These are phyloP conservation scores for Orthosia gracilis DNA, from an alignment of 2,888 invertebrate genomes.

Conservation along the genomic window DNA sequence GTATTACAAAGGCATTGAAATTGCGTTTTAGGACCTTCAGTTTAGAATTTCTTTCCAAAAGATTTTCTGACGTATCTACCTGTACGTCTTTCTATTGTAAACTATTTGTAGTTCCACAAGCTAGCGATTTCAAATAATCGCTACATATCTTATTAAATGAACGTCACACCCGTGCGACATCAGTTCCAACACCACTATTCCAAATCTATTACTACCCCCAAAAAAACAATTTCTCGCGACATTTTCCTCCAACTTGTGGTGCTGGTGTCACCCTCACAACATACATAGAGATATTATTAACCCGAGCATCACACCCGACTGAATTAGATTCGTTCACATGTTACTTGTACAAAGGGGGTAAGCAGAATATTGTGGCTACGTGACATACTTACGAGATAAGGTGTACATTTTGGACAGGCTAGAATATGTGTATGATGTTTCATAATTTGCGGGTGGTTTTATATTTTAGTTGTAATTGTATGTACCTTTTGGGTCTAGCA, in stretches of 20 bases:
- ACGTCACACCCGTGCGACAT: background rate
- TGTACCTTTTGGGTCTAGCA: no score
- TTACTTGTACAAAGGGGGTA: slow-evolving; percentile 13
- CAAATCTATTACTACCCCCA: background rate
- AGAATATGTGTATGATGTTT: slow-evolving; percentile 20
- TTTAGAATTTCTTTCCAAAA: no score
- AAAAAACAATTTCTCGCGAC: slow-evolving; percentile 2
- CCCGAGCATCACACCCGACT: slow-evolving; percentile 20
- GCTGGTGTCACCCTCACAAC: slow-evolving; percentile 5
- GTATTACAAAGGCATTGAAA: no score
- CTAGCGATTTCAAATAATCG: background rate
- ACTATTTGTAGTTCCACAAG: no score
- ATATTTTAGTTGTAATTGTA: background rate
- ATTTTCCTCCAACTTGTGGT: background rate
- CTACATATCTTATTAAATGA: background rate
- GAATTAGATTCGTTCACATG: slow-evolving; percentile 52
- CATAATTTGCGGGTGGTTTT: slow-evolving; percentile 8
- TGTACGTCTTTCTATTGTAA: no score
- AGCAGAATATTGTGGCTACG: slow-evolving; percentile 23
- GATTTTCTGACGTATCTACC: no score
- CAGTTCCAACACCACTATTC: background rate
- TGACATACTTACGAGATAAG: slow-evolving; percentile 23
- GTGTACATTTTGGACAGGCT: slow-evolving; percentile 21
- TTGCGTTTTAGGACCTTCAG: no score
- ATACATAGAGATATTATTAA: slow-evolving; percentile 31